Evolutionary conservation across 2,113 vertebrate genomes (phyloP).

Genomic region (Sphaerodactylus townsendi): DNA sequence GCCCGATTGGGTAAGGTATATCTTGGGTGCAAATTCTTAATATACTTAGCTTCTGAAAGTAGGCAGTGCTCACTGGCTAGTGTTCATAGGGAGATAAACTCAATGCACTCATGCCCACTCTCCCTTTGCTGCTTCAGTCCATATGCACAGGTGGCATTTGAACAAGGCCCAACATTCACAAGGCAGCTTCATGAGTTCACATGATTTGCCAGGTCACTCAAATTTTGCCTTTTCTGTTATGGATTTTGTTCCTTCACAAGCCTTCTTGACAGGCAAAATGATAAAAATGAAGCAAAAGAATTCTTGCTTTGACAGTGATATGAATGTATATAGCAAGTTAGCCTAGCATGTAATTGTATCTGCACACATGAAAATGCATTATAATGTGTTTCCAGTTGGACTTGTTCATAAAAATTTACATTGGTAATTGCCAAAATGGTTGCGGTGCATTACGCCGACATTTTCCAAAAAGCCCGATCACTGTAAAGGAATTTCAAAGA

Average conservation of each 20-base stretch:
- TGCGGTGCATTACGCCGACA: no score
- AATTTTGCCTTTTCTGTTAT: not conserved
- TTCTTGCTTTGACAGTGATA: not conserved
- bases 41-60: no score
- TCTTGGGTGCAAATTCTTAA: no score
- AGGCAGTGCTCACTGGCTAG: no score
- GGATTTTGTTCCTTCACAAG: not conserved
- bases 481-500: slow-evolving; percentile 22
- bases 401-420: no score
- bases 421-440: no score
- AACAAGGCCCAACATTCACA: not conserved
- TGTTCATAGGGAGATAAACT: no score
- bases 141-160: no score
- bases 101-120: no score
- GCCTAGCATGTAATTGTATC: not conserved
- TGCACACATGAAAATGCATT: not conserved
- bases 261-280: not conserved
- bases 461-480: slow-evolving; percentile 7
- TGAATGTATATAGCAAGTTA: not conserved
- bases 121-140: no score
- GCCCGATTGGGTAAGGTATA: no score
- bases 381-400: not conserved
- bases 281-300: not conserved
- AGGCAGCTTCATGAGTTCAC: not conserved
- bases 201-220: not conserved